Evolutionary conservation across 23 tunicate species (phyloP).

Genomic region (Ciona savignyi): DNA sequence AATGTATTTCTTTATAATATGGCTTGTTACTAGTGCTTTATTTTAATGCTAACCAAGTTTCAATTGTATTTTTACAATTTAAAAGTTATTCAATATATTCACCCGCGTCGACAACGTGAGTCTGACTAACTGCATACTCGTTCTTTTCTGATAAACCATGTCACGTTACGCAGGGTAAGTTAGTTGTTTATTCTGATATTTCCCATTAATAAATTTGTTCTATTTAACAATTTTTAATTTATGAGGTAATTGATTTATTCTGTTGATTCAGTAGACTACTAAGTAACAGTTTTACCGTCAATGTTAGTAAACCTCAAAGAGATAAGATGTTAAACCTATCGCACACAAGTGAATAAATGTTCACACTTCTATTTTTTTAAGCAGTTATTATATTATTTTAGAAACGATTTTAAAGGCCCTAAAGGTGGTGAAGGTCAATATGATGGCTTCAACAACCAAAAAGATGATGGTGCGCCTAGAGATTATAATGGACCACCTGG

Average conservation of each 20-base stretch:
- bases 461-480: constrained; percentile 23
- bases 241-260: too few species aligned
- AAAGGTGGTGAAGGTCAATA: constrained; percentile 21
- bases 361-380: not conserved
- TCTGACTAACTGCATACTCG: not conserved
- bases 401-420: constrained; percentile 5
- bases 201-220: too few species aligned
- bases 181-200: not conserved
- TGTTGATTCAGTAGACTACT: too few species aligned
- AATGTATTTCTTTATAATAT: too few species aligned
- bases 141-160: constrained; percentile 36
- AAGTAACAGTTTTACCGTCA: too few species aligned
- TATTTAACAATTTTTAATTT: too few species aligned
- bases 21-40: not conserved
- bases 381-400: not conserved
- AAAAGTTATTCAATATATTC: not conserved
- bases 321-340: too few species aligned
- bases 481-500: constrained; percentile 88
- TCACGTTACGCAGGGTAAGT: constrained; percentile 67
- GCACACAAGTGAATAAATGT: too few species aligned
- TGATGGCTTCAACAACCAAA: constrained; percentile 6
- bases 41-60: not conserved
- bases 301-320: too few species aligned
- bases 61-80: too few species aligned
- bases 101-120: not conserved